Conservation (phyloP, 2,113 vertebrate genomes). For the Sapajus apella region DNA sequence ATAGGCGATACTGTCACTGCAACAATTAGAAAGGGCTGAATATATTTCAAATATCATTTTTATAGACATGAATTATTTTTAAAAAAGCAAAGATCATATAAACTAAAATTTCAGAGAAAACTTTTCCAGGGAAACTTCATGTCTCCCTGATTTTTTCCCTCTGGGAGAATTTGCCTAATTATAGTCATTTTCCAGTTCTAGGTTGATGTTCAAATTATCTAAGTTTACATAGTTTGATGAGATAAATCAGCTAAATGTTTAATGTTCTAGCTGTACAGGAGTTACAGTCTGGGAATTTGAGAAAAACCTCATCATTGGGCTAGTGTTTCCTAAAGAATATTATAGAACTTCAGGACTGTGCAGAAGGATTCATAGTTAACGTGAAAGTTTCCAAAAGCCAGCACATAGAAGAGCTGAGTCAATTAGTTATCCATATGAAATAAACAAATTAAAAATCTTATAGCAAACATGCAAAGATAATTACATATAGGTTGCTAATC, state of each 20-base stretch:
- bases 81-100: neutral
- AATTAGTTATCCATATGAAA: neutral
- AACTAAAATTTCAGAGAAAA: neutral
- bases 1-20: neutral
- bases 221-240: neutral
- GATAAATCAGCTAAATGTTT: neutral
- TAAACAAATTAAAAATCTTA: neutral
- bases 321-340: neutral
- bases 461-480: neutral
- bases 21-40: neutral
- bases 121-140: neutral
- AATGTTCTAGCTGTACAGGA: neutral
- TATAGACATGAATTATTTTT: neutral
- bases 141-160: neutral
- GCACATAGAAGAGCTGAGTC: neutral
- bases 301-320: neutral
- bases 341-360: neutral
- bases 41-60: neutral
- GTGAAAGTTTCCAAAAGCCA: neutral
- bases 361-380: neutral
- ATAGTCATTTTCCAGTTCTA: neutral
- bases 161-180: neutral
- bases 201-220: neutral
- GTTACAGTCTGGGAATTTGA: neutral
- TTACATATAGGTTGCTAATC: neutral